A percentile compares a stretch with the other conserved stretches of the same genome.
These are phyloP conservation scores for Alviniconcha strummeri DNA, from an alignment of 2,888 invertebrate genomes.

Conservation along the genomic window DNA sequence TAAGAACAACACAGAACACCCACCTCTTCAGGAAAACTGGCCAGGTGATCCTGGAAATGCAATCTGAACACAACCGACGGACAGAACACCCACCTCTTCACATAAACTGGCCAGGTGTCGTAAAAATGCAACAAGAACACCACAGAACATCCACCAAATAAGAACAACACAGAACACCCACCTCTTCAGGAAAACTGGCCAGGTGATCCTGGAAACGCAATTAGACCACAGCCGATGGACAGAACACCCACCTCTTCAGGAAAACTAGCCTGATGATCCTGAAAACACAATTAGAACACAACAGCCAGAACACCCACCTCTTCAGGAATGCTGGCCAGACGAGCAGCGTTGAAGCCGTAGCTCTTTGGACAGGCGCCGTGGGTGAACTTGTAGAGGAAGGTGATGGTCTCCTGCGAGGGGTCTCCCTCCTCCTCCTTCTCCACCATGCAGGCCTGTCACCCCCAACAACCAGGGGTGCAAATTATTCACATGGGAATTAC, in stretches of 20 bases:
- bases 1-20: not conserved
- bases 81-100: not conserved
- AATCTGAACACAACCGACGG: not conserved
- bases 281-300: not conserved
- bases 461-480: too few species aligned
- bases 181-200: not conserved
- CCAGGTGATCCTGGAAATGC: not conserved
- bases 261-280: conserved; percentile 87
- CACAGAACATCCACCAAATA: not conserved
- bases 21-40: not conserved
- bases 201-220: not conserved
- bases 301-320: conserved; percentile 58
- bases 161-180: not conserved
- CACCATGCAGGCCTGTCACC: conserved; percentile 92
- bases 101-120: not conserved
- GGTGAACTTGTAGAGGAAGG: conserved; percentile 94
- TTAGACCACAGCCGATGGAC: not conserved
- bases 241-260: conserved; percentile 75
- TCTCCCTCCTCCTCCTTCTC: conserved; percentile 86
- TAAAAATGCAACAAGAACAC: not conserved
- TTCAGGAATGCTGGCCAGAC: conserved; percentile 95
- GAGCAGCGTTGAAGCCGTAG: too few species aligned
- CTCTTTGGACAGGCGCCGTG: conserved; percentile 96
- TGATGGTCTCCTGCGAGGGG: conserved; percentile 91
- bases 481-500: too few species aligned